phyloP scores from a whole-genome alignment of 2,888 invertebrate genomes.

The Polyommatus icarus region DNA sequence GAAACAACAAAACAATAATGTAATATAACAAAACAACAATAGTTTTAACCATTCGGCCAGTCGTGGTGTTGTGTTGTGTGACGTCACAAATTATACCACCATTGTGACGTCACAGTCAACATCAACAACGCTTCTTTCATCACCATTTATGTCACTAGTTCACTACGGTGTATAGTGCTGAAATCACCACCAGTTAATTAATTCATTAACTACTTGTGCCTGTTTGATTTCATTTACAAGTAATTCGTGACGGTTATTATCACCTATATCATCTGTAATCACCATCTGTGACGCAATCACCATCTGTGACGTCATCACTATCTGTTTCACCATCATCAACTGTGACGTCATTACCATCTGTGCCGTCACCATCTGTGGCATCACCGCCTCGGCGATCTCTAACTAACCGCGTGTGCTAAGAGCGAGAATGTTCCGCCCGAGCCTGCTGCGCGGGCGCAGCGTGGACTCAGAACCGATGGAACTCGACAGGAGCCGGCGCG shows the following conservation, averaged over 20 bases:
- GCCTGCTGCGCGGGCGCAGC: constrained; percentile 63
- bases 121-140: neutral
- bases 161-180: neutral
- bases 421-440: constrained; percentile 64
- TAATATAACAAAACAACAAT: neutral
- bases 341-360: neutral
- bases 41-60: neutral
- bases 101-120: neutral
- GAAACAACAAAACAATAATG: neutral
- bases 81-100: neutral
- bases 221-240: neutral
- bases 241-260: neutral
- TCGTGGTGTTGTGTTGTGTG: neutral
- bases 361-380: neutral
- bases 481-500: constrained; percentile 72
- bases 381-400: neutral
- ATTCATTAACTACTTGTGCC: neutral
- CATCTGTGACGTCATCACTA: neutral
- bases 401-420: constrained; percentile 35
- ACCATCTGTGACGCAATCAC: too few species aligned
- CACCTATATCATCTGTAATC: neutral
- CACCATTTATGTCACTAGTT: neutral
- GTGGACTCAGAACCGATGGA: constrained; percentile 65
- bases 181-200: neutral
- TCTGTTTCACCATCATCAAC: neutral